Base-by-base conservation (phyloP, 2,113 vertebrate genomes). In the Tyrannus savana region DNA sequence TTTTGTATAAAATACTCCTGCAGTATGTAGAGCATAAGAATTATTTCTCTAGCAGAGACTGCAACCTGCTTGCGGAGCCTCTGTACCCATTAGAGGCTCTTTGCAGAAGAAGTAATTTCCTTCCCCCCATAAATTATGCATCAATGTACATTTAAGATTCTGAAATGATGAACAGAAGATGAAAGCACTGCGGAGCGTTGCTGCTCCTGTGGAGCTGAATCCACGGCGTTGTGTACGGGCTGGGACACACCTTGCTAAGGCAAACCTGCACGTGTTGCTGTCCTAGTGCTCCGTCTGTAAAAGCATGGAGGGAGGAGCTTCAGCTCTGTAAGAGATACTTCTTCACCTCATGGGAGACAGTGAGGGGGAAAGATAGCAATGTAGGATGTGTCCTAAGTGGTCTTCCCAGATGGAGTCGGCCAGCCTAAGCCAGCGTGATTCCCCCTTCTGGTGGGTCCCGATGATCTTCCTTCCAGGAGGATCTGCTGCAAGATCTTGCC, bases 111-210 rank as follows among this genome's bases (percentile, higher is more conserved):
- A 96, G 94, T 87, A 77, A 96, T 97, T 96, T 97, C 90, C 96
- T 96, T 81, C 68, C 95, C 31, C 42, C 52, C 91, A 96, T 97
- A 97, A 97, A 96, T 97, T 96, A 97, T 97, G 96, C 93, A 97
- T 96, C 90, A 52, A 16, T 56, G 85, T 95, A 5, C 95, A 84
- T 94, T 96, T 83, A 79, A 24, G 94, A 95, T 97, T 93, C 93
- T 56, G 88, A 81, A 72, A 23, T 71, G 96, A 95, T 41, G 92
- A 95, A 18, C 89, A 78, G 55, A 18, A 93, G 92, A 97, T 94
- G 94, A 97, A 97, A 96, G 96, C 14, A 0, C 30, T 73, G 76
- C 2, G 0, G 67, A 76, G 55, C n/a, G 28, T n/a, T 73, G 66
- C 79, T 72, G 69, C 88, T 95, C 39, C 85, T 41, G 0, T 10